Percentiles rank a stretch among this genome's conserved stretches.
Evolutionary conservation across 2,113 vertebrate species (phyloP).

Genomic region (human (Homo sapiens)): DNA sequence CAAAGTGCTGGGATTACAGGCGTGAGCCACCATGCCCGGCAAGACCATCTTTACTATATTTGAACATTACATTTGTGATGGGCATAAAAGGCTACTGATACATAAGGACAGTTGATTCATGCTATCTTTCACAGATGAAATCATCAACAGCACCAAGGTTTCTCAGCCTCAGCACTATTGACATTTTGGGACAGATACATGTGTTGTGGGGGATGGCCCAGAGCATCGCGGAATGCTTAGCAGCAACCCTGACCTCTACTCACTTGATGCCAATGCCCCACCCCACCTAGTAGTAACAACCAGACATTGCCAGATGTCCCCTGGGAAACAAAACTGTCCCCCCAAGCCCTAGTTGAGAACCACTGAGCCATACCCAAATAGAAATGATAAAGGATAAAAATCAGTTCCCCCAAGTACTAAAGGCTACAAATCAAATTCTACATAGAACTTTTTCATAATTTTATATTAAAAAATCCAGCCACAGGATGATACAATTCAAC

Average conservation of each 20-base stretch:
- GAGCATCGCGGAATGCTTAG: background rate
- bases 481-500: background rate
- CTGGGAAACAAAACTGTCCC: background rate
- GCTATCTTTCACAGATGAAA: background rate
- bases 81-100: background rate
- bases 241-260: background rate
- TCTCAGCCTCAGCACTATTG: background rate
- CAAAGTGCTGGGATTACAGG: too few species aligned
- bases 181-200: background rate
- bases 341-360: background rate
- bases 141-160: background rate
- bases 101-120: background rate
- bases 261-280: background rate
- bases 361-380: background rate
- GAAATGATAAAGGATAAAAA: background rate
- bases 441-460: constrained; percentile 36
- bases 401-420: background rate
- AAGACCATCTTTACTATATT: background rate
- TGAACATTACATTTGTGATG: background rate
- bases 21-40: too few species aligned
- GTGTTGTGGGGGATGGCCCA: background rate
- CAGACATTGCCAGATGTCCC: background rate
- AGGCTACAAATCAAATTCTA: constrained; percentile 27
- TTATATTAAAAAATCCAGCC: constrained; percentile 18
- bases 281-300: background rate